Conservation (phyloP, 2,888 invertebrate genomes). For the Therioaphis trifolii region DNA sequence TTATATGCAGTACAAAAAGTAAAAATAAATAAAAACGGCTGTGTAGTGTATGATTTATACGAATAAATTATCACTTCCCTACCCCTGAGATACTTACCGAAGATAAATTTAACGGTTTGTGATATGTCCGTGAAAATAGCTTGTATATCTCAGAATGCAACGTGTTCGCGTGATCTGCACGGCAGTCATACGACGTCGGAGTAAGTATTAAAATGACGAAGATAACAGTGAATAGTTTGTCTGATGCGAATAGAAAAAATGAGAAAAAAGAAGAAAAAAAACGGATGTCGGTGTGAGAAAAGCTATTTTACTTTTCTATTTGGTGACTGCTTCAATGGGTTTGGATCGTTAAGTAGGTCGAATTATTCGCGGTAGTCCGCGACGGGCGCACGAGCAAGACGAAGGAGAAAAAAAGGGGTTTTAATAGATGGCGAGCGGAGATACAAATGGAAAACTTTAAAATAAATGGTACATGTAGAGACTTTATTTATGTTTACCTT, state of each 20-base stretch:
- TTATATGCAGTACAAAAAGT: too few relatives aligned
- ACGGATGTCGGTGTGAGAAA: not conserved
- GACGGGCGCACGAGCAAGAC: not conserved
- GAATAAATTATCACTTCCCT: too few relatives aligned
- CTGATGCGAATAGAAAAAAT: not conserved
- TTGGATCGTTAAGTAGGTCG: conserved; percentile 16
- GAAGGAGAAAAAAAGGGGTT: conserved; percentile 9
- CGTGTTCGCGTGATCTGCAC: too few relatives aligned
- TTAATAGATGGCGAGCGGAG: conserved; percentile 36
- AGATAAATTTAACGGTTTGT: too few relatives aligned
- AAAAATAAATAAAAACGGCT: too few relatives aligned
- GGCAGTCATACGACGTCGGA: too few relatives aligned
- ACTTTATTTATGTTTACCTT: conserved; percentile 45
- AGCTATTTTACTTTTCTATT: conserved; percentile 24
- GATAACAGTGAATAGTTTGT: too few relatives aligned
- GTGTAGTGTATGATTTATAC: too few relatives aligned
- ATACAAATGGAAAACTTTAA: conserved; percentile 50
- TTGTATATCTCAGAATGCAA: too few relatives aligned
- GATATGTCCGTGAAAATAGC: too few relatives aligned
- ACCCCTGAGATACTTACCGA: too few relatives aligned
- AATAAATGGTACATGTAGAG: conserved; percentile 42
- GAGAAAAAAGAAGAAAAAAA: not conserved
- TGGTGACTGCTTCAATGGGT: not conserved
- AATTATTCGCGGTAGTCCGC: not conserved
- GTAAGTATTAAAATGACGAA: too few relatives aligned